Base-by-base conservation (phyloP, 2,113 vertebrate species). In the Campylomormyrus tamandua region DNA sequence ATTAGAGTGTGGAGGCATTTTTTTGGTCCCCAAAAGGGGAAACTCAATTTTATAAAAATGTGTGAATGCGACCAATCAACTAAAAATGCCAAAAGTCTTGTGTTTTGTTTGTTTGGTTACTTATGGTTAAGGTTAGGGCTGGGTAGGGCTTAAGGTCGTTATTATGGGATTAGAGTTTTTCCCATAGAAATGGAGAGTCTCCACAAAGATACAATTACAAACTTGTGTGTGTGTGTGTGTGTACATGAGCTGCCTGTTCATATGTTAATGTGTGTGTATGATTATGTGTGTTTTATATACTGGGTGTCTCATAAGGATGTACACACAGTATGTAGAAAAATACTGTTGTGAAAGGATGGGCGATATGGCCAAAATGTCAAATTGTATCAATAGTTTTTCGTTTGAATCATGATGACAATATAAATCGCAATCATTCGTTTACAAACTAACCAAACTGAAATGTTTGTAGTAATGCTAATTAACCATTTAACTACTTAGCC, bases 201-300 rank as follows among this genome's bases (percentile, higher is more conserved):
- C 88, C 35, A 87, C 15, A 88, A 42, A 89, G 39, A 66, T 27
- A 66, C 1, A 10, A 10, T 27, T 66, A 66, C 58, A 21, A 58
- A 24, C 6, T 2, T 27, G 24, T n/a, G 6, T 24, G 56, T 62
- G 21, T 62, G 21, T 9, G 24, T n/a, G 56, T 62, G 24, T 62
- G 21, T 62, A n/a, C 24, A 66, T 66, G 24, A 27, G n/a, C 58
- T 66, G 58, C 58, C 9, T n/a, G 24, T 66, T 27, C 3, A 66
- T n/a, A 62, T 27, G 24, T 66, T 66, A 27, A 74, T 15, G 42
- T 52, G 52, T 45, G 45, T 49, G 24, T 85, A 21, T 8, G 50
- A 62, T 31, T 42, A 31, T 3, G 45, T 90, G 83, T 91, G 89
- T 90, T 24, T 66, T 91, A 66, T 66, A 27, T 27, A 9, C n/a